These are phyloP conservation scores for Drosophila stalkeri DNA, from an alignment of 2,888 invertebrate species.

Conservation along the genomic window DNA sequence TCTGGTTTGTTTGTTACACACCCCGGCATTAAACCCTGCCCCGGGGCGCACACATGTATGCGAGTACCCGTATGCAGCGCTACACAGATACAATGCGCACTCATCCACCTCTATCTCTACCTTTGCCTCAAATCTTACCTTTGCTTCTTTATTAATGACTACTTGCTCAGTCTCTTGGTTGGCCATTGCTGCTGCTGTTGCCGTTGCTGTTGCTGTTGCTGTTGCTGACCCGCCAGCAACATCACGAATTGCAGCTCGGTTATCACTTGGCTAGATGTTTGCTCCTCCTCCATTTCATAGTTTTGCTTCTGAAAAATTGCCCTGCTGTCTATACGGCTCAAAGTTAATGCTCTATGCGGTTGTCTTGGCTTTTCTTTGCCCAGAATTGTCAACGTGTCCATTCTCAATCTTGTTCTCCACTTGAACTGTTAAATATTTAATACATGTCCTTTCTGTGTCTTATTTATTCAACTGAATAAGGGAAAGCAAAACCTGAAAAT, in stretches of 20 bases:
- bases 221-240: slow-evolving; percentile 47
- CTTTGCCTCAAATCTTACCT: slow-evolving; percentile 43
- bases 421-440: slow-evolving; percentile 51
- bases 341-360: slow-evolving; percentile 19
- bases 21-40: slow-evolving; percentile 72
- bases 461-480: slow-evolving; percentile 16
- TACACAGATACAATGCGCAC: slow-evolving; percentile 32
- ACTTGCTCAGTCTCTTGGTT: slow-evolving; percentile 34
- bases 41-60: slow-evolving; percentile 67
- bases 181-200: slow-evolving; percentile 8
- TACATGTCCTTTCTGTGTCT: slow-evolving; percentile 46
- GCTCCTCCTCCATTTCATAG: slow-evolving; percentile 52
- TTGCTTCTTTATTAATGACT: slow-evolving; percentile 44
- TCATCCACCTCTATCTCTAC: slow-evolving; percentile 26
- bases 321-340: slow-evolving; percentile 19
- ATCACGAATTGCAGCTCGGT: slow-evolving; percentile 45
- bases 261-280: slow-evolving; percentile 39
- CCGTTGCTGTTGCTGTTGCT: neutral
- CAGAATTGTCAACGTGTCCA: slow-evolving; percentile 39
- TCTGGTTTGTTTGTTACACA: slow-evolving; percentile 60
- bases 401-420: slow-evolving; percentile 14
- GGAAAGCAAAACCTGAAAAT: slow-evolving; percentile 43
- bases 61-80: slow-evolving; percentile 38
- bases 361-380: slow-evolving; percentile 8
- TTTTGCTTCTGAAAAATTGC: slow-evolving; percentile 18